Evolutionary conservation across 2,797 vertebrate genomes (phyloP), one percentile per base, ranked within the genome.

Genomic region (Premnoplex brunnescens): DNA sequence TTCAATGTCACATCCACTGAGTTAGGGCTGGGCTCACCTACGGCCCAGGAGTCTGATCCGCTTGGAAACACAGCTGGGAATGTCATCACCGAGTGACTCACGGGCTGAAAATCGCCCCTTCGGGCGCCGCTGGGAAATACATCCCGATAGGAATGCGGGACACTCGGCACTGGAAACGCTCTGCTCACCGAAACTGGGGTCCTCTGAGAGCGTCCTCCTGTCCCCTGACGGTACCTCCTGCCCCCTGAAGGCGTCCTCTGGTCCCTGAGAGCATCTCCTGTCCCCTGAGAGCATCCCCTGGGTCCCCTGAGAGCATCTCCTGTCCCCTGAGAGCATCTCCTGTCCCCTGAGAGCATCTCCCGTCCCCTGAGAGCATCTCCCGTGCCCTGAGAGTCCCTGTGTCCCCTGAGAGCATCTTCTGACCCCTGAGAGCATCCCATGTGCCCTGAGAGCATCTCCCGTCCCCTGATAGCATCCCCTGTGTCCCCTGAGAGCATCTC

Each of bases 21-120:
- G 71, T 92, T 92, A 41, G 37, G 12, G 56, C 17, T 4, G 78
- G 89, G 54, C 79, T 95, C 88, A 69, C 91, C 95, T 82, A 55
- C 62, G 73, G 52, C 85, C 81, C 11, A 10, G 39, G 79, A 48
- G 81, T 0, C 89, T 19, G 34, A 93, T 51, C 12, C 22, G 5
- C 39, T 79, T 28, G 82, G 75, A 88, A 93, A 82, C 91, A 73
- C 91, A 93, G 93, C 91, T 86, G 95, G 89, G 93, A 72, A 93
- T 37, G 81, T 55, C 93, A 94, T 76, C 79, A 28, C 0, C 6
- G 58, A 67, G n/a, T 85, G 95, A 85, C 18, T 79, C 91, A 79
- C 5, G 0, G n/a, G 12, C 12, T 49, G 6, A 39, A 54, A 81
- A 87, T 74, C 14, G 28, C 43, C 55, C 5, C 4, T 19, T 7